Evolutionary conservation across 2,113 vertebrate genomes (phyloP).

Genomic region (Polypterus senegalus): DNA sequence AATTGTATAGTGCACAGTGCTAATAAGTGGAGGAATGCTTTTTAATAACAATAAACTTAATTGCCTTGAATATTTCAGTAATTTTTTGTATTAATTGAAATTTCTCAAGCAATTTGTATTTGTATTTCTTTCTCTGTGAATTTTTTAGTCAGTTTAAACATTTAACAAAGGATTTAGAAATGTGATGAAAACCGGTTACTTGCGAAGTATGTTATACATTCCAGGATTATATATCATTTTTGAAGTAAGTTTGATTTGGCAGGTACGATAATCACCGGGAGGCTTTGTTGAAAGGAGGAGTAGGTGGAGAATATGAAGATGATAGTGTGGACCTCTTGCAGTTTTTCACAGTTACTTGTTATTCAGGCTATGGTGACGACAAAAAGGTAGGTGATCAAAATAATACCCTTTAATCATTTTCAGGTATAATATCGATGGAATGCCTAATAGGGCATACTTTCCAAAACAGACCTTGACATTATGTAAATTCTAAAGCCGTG

Average conservation of each 20-base stretch:
- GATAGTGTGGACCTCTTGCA: conserved; percentile 78
- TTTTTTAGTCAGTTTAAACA: no score
- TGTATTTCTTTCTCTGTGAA: no score
- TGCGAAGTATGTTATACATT: not conserved
- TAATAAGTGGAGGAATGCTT: no score
- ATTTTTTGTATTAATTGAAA: no score
- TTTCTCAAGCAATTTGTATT: not conserved
- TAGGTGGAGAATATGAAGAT: conserved; percentile 76
- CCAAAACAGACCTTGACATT: no score
- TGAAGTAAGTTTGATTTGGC: conserved; percentile 4
- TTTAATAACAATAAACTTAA: no score
- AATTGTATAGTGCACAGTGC: no score
- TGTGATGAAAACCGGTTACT: no score
- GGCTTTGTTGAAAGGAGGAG: conserved; percentile 75
- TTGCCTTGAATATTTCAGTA: no score
- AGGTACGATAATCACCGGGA: conserved; percentile 97
- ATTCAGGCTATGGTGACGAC: conserved; percentile 82
- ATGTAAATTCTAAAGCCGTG: no score
- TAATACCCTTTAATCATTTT: not conserved
- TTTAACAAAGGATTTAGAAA: no score
- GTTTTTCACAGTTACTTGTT: conserved; percentile 88
- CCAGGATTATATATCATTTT: not conserved
- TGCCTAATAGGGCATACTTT: no score
- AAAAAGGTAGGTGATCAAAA: conserved; percentile 54
- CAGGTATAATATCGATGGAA: not conserved